Evolutionary conservation across 2,888 invertebrate species (phyloP), one percentile per base, ranked within the genome.

Genomic region (Drosophila prostipennis): DNA sequence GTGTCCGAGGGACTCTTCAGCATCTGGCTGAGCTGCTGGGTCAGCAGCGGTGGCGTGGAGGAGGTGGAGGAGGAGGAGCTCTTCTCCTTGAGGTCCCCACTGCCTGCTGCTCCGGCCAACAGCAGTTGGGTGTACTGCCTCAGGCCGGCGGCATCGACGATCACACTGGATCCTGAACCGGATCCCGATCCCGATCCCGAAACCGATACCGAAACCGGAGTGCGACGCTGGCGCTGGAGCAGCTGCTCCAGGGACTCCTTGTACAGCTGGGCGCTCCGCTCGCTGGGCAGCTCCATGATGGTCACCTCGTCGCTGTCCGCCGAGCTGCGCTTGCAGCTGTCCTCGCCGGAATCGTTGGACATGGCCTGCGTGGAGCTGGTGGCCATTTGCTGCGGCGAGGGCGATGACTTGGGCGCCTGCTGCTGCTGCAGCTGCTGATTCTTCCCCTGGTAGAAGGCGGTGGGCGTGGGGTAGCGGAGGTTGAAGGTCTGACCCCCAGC

Each of bases 11-110:
- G 91, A 71, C 91, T 90, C 72, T 90, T 89, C 43, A 87, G 78
- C 81, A 85, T 88, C 59, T 89, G 88, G 59, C 78, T 88, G 3
- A 89, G 83, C 59, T 89, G 86, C 29, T 90, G 84, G 69, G 85
- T 90, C n/a, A 84, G 85, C 76, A 87, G 75, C 69, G 92, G 91
- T 69, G 92, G 91, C 72, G 92, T 91, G 65, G 92, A 92, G 79
- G 92, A 91, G 88, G 91, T 91, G 87, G 92, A 92, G 79, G 92
- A 91, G 73, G 92, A 91, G 80, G 91, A 91, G 90, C 91, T 91
- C 89, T 91, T 92, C 81, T 92, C 91, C 85, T 91, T 92, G 6
- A 46, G 10, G 8, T 46, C 46, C 75, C 89, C 90, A 77, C 90
- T 26, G 0, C 26, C 91, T 78, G 91, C 91, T 56, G 90, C 91